phyloP scores from a whole-genome alignment of 2,113 vertebrate genomes.

The Microtus montanus region DNA sequence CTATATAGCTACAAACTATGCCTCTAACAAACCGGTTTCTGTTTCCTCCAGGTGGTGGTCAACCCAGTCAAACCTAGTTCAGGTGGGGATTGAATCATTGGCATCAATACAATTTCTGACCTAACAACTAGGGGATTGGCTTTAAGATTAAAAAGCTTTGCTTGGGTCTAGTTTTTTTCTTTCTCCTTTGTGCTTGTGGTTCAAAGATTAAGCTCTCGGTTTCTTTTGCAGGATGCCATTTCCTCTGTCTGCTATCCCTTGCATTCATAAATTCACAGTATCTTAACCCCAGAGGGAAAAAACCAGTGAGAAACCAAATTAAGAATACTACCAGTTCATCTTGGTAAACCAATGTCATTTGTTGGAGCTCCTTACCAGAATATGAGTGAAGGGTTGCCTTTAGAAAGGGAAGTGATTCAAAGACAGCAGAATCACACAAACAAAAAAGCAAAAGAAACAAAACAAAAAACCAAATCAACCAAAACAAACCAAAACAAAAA shows the following conservation, averaged over 20 bases:
- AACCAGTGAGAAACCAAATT: background rate
- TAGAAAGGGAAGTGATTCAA: background rate
- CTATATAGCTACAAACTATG: background rate
- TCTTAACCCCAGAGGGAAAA: background rate
- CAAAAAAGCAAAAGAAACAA: background rate
- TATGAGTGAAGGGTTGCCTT: too few species aligned
- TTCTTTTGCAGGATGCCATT: background rate
- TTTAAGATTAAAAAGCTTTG: background rate
- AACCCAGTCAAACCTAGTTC: background rate
- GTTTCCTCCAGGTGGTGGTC: background rate
- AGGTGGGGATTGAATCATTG: too few species aligned
- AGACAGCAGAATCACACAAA: background rate
- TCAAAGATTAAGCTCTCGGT: background rate
- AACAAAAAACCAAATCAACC: background rate
- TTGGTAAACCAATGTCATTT: background rate
- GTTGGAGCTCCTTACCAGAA: too few species aligned
- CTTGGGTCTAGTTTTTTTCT: background rate
- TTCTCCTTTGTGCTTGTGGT: background rate
- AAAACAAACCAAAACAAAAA: background rate
- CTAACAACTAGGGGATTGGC: background rate
- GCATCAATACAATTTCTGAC: too few species aligned
- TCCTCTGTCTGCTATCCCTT: background rate
- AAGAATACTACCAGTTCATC: background rate
- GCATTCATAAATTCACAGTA: background rate
- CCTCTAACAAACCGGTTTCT: background rate